Conservation (phyloP, 2,797 vertebrate genomes). For the Pogoniulus pusillus region DNA sequence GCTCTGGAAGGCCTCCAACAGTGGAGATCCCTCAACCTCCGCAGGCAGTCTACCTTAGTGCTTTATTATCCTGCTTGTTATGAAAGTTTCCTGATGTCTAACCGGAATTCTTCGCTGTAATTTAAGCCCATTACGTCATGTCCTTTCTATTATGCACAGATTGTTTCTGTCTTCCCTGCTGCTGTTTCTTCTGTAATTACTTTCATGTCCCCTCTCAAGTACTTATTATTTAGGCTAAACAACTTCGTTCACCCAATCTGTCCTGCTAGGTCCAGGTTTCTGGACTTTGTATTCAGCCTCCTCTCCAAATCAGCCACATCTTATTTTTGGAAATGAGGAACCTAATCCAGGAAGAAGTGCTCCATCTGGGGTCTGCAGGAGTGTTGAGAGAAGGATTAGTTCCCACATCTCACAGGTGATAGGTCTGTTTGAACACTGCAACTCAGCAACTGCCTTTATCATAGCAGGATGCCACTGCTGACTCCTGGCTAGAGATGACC, state of each 20-base stretch:
- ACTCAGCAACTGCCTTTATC: background rate
- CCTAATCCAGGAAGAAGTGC: background rate
- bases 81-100: conserved; percentile 70
- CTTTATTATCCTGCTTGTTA: conserved; percentile 60
- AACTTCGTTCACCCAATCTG: background rate
- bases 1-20: conserved; percentile 49
- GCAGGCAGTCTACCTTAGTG: conserved; percentile 54
- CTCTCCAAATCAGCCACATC: background rate
- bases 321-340: background rate
- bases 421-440: background rate
- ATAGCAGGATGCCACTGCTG: background rate
- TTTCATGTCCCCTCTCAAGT: conserved; percentile 30
- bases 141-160: conserved; percentile 62
- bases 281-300: background rate
- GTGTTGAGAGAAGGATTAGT: background rate
- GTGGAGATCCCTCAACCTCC: conserved; percentile 53
- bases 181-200: conserved; percentile 50
- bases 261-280: background rate
- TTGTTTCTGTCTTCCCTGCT: conserved; percentile 53
- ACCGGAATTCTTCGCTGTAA: conserved; percentile 47
- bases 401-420: background rate
- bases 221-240: conserved; percentile 40
- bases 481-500: background rate
- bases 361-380: background rate
- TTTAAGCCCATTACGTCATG: conserved; percentile 68